Evolutionary conservation across 2,888 invertebrate genomes (phyloP), one percentile per base, ranked within the genome.

Genomic region (Aporophyla lueneburgensis): DNA sequence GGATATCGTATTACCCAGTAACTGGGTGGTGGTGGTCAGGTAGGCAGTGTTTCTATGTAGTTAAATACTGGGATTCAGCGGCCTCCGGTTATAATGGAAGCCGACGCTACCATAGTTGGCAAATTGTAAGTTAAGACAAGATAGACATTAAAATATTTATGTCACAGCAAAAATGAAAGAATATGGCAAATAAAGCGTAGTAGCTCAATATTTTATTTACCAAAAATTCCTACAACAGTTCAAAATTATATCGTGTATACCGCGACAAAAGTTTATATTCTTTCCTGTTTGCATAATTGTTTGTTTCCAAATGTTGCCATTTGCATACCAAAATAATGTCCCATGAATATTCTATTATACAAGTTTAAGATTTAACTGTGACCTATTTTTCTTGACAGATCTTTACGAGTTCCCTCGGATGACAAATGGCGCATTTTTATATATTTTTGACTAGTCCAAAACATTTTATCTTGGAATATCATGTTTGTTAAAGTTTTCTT

Each of bases 321-420:
- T 85, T 84, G 75, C 77, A 85, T 84, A 79, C 71, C 73, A 71
- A 65, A 86, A 74, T 85, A 69, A 66, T 12, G n/a, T 69, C n/a
- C n/a, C 56, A 83, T 80, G 84, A 86, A 86, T 86, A 86, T 86
- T 83, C 80, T 74, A 77, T 80, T 71, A 69, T 21, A n/a, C 40
- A 67, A 73, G 51, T 74, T 72, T 69, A 74, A 71, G 67, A 71
- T 73, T 71, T 65, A 66, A 66, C 68, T 67, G 67, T 74, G 84
- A 80, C 83, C 84, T 63, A 71, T 86, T 85, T 86, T 75, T 68
- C 61, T 66, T 80, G 40, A 43, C n/a, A 69, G 68, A 65, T 16
- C 46, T 67, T 67, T 51, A 74, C 33, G 43, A 69, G 40, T 27
- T 63, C 10, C 16, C 33, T 67, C 7, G 21, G n/a, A 67, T 80